Percentiles rank a stretch among this genome's conserved stretches.
Conservation (phyloP, 2,888 invertebrate genomes). For the Mellilla xanthometata region DNA sequence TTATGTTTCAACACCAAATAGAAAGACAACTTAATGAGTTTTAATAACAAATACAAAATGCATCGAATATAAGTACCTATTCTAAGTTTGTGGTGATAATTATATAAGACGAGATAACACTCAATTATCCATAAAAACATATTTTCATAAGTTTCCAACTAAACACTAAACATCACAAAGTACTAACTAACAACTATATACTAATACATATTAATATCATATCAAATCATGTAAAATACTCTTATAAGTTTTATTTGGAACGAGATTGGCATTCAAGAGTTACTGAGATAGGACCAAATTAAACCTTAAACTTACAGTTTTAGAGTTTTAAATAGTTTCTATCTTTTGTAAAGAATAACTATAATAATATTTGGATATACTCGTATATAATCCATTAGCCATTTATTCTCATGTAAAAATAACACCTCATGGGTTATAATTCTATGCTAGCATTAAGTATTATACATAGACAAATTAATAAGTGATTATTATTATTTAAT, state of each 20-base stretch:
- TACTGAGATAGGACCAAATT: too few relatives aligned
- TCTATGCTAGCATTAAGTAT: too few relatives aligned
- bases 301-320: too few relatives aligned
- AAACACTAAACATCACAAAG: conserved; percentile 10
- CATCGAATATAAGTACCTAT: conserved; percentile 5
- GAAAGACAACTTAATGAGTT: conserved; percentile 1
- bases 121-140: neutral
- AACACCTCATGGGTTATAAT: too few relatives aligned
- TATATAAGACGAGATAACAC: neutral
- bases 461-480: too few relatives aligned
- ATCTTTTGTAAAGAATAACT: too few relatives aligned
- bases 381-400: too few relatives aligned
- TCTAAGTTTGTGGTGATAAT: conserved; percentile 3
- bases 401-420: too few relatives aligned
- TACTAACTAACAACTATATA: conserved; percentile 6
- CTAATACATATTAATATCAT: conserved; percentile 14
- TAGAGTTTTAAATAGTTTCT: too few relatives aligned
- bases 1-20: conserved; percentile 17
- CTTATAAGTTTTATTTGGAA: conserved; percentile 8
- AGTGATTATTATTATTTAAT: too few relatives aligned
- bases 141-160: neutral
- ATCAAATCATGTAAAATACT: conserved; percentile 8
- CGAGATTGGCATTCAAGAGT: conserved; percentile 6
- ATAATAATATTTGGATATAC: too few relatives aligned
- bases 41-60: conserved; percentile 6